A percentile compares a stretch with the other conserved stretches of the same genome.
These are phyloP conservation scores for Planiliza haematocheilus DNA, from an alignment of 2,113 vertebrate genomes.

Conservation along the genomic window DNA sequence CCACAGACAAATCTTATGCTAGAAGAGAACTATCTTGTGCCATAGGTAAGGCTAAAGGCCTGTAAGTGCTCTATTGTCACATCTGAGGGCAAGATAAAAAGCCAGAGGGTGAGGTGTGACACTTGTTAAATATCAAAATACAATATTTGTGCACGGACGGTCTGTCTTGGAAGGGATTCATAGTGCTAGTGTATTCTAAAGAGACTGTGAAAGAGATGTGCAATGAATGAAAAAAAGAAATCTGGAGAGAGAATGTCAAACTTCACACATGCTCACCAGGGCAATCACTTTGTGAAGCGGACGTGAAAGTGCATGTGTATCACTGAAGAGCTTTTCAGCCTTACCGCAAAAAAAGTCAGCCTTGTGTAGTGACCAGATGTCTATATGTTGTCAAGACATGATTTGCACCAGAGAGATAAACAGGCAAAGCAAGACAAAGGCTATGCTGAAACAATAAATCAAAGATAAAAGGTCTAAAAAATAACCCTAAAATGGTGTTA, in stretches of 20 bases:
- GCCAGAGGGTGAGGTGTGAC: too few species aligned
- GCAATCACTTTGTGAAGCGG: neutral
- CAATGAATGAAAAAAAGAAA: neutral
- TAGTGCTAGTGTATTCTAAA: too few species aligned
- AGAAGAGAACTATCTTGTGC: too few species aligned
- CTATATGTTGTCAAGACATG: neutral
- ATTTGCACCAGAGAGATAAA: neutral
- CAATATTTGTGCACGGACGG: neutral
- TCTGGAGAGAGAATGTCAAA: neutral
- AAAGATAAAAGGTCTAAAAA: slow-evolving; percentile 1
- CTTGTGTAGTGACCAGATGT: neutral
- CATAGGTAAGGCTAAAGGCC: too few species aligned
- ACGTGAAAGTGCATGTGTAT: neutral
- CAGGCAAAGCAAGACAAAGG: slow-evolving; percentile 10
- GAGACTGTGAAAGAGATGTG: neutral
- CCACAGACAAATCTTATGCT: too few species aligned
- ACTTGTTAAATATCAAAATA: too few species aligned
- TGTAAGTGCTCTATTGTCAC: too few species aligned
- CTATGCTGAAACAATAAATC: neutral
- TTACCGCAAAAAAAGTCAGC: slow-evolving; percentile 20
- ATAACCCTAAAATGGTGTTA: slow-evolving; percentile 4
- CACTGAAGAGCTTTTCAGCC: neutral
- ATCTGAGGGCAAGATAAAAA: too few species aligned
- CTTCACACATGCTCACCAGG: neutral
- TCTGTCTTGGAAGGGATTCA: neutral